phyloP scores from a whole-genome alignment of 2,113 vertebrate species.

The Elgaria multicarinata region DNA sequence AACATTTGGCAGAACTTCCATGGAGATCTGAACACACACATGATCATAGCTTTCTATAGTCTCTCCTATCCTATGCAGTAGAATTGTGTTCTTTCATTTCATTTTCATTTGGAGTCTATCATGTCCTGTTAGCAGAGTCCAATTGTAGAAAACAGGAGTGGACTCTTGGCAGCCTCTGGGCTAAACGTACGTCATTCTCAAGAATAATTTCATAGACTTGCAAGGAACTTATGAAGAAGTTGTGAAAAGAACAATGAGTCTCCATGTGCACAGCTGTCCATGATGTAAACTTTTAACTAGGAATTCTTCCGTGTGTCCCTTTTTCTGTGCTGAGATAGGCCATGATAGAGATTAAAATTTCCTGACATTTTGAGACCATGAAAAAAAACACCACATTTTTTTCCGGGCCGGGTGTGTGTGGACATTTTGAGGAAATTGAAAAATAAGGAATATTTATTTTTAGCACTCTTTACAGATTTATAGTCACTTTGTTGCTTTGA shows the following conservation, averaged over 20 bases:
- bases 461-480: too few relatives aligned
- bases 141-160: not conserved
- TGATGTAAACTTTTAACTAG: too few relatives aligned
- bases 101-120: not conserved
- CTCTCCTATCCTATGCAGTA: not conserved
- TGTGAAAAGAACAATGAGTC: not conserved
- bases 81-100: not conserved
- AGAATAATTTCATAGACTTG: not conserved
- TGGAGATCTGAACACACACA: not conserved
- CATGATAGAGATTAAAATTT: too few relatives aligned
- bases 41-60: rapidly evolving
- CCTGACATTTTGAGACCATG: too few relatives aligned
- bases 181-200: too few relatives aligned
- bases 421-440: too few relatives aligned
- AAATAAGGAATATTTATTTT: too few relatives aligned
- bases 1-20: not conserved
- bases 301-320: too few relatives aligned
- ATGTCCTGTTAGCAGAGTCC: not conserved
- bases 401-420: too few relatives aligned
- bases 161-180: not conserved
- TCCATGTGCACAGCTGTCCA: not conserved
- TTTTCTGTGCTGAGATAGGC: too few relatives aligned
- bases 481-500: too few relatives aligned
- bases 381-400: too few relatives aligned
- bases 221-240: not conserved